Evolutionary conservation across 2,888 invertebrate species (phyloP).

Genomic region (Lasioglossum calceatum): DNA sequence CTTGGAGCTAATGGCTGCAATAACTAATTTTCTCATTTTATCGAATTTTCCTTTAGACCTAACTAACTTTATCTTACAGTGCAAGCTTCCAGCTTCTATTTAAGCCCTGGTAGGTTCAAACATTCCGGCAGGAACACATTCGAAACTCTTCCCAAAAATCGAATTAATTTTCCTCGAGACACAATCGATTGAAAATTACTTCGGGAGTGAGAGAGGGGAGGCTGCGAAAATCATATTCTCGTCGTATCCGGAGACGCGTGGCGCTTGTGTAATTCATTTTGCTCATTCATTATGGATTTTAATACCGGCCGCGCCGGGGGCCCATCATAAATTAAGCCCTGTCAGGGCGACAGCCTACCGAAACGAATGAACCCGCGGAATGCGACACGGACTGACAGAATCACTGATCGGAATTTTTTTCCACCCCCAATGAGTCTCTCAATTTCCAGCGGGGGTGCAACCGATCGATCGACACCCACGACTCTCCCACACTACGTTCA

Average conservation of each 20-base stretch:
- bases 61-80: too few relatives aligned
- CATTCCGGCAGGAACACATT: too few relatives aligned
- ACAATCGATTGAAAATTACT: slow-evolving; percentile 11
- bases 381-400: slow-evolving; percentile 43
- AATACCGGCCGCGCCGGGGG: slow-evolving; percentile 59
- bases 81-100: too few relatives aligned
- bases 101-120: too few relatives aligned
- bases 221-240: slow-evolving; percentile 41
- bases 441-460: slow-evolving; percentile 24
- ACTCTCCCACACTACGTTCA: background rate
- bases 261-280: slow-evolving; percentile 66
- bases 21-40: too few relatives aligned
- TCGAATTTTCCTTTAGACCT: too few relatives aligned
- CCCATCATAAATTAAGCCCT: slow-evolving; percentile 66
- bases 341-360: slow-evolving; percentile 42
- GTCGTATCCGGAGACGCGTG: slow-evolving; percentile 30
- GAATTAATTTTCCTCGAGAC: background rate
- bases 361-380: slow-evolving; percentile 49
- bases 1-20: too few relatives aligned
- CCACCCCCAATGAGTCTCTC: slow-evolving; percentile 17
- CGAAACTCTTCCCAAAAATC: too few relatives aligned
- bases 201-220: background rate
- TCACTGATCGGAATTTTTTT: slow-evolving; percentile 50
- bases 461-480: slow-evolving; percentile 23
- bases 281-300: slow-evolving; percentile 72